Evolutionary conservation across 2,113 vertebrate species (phyloP).

Genomic region (Clupea harengus): DNA sequence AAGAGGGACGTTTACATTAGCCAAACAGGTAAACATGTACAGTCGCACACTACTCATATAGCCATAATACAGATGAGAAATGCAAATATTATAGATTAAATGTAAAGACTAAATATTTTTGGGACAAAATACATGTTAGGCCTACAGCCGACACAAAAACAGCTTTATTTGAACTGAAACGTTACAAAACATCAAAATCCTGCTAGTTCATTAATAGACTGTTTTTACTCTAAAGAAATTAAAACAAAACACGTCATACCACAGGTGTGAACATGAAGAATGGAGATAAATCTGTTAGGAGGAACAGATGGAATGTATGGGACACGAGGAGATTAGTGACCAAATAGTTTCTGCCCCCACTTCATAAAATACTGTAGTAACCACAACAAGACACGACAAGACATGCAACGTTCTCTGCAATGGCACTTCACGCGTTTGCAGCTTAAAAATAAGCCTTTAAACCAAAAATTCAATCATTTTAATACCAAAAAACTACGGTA

Average conservation of each 20-base stretch:
- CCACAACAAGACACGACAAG: neutral
- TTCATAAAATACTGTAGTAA: neutral
- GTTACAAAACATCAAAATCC: neutral
- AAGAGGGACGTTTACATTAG: constrained; percentile 14
- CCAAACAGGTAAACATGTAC: neutral
- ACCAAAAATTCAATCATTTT: neutral
- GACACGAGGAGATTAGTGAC: neutral
- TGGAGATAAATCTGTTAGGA: neutral
- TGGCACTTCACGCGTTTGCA: neutral
- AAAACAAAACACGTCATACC: neutral
- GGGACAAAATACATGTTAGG: no score
- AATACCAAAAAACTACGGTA: no score
- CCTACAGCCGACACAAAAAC: neutral
- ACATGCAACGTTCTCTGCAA: neutral
- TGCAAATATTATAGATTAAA: neutral
- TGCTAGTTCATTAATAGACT: neutral
- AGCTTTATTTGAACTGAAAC: neutral
- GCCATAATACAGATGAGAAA: no score
- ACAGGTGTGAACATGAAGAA: neutral
- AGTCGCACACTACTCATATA: no score
- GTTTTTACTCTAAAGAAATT: neutral
- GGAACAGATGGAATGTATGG: neutral
- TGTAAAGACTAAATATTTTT: neutral
- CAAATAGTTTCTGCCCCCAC: neutral
- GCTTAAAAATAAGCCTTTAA: neutral